Conservation (phyloP, 2,797 vertebrate species). For the Corythornis leucogaster region DNA sequence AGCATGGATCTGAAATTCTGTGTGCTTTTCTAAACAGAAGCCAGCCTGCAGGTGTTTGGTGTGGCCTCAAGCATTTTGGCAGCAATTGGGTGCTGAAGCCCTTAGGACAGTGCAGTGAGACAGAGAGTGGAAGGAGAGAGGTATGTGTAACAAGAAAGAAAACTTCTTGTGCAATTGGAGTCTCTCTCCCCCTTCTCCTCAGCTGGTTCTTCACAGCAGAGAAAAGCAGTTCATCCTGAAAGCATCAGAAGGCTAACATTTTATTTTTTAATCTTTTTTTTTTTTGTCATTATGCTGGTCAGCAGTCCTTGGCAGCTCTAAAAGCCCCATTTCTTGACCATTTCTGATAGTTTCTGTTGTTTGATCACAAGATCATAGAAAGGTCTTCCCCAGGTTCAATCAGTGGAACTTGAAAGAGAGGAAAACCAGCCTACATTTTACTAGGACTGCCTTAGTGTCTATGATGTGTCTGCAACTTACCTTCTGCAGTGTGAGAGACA, state of each 20-base stretch:
- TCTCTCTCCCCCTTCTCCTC: neutral
- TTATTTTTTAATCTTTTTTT: neutral
- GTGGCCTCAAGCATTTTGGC: neutral
- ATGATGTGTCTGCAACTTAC: conserved; percentile 4
- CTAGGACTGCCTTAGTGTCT: neutral
- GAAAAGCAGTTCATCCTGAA: conserved; percentile 6
- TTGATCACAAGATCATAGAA: conserved; percentile 51
- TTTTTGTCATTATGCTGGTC: conserved; percentile 14
- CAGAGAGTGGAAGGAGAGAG: neutral
- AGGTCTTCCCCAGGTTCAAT: conserved; percentile 38
- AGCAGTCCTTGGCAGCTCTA: neutral
- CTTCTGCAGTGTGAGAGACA: conserved; percentile 1
- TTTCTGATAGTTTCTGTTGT: conserved; percentile 12
- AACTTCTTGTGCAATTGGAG: neutral
- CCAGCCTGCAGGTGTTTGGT: neutral
- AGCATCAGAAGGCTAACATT: neutral
- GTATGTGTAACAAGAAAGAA: neutral
- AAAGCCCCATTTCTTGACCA: neutral
- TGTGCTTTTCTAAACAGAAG: neutral
- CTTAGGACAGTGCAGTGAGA: neutral
- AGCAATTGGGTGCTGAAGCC: neutral
- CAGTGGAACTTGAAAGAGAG: conserved; percentile 35
- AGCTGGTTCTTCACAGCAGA: neutral
- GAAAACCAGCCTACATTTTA: conserved; percentile 20
- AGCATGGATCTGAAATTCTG: neutral